Base-by-base conservation (phyloP, 2,888 invertebrate genomes). In the Corythucha ciliata region DNA sequence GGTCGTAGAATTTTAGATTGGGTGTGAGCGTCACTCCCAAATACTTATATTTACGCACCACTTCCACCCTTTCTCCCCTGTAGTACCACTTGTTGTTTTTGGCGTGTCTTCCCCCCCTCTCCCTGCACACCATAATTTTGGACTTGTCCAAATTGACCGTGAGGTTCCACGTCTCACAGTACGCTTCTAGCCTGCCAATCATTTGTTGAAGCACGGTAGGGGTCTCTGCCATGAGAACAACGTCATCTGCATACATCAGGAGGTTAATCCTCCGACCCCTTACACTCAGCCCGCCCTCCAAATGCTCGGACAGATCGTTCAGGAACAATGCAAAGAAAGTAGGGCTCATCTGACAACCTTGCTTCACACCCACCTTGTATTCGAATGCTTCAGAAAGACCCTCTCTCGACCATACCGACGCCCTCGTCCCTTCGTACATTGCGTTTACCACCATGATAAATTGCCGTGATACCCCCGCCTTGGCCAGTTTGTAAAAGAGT, bases 181-280 rank as follows among this genome's bases (percentile, higher is more conserved):
- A 48, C 20, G 7, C 10, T n/a, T 7, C 2, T 16, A 48, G 40
- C 3, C 21, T 10, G 21, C 32, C 34, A 10, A 37, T 47, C 18
- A 40, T 48, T 14, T 4, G 2, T 21, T 48, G 40, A n/a, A 48
- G 20, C 10, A 6, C 40, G 27, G 37, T 24, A 10, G 45, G 45
- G 12, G 47, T 49, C 12, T 52, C 37, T 1, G 57, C 42, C 16
- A 58, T 10, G 8, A 58, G 45, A 7, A 57, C 58, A n/a, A 55
- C 46, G 20, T 60, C 57, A 34, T 57, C 57, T 8, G 59, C 60
- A 32, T 58, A 48, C 25, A 21, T n/a, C 6, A 48, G 40, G 29
- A 48, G 20, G 20, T 18, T 39, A 16, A 48, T 40, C n/a, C 20
- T 48, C 20, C 20, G 20, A 5, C 22, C 48, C 16, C 29, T 22